Percentiles rank a stretch among this genome's conserved stretches.
These are phyloP conservation scores for Semibalanus balanoides DNA, from an alignment of 1,140 invertebrate genomes.

Conservation along the genomic window DNA sequence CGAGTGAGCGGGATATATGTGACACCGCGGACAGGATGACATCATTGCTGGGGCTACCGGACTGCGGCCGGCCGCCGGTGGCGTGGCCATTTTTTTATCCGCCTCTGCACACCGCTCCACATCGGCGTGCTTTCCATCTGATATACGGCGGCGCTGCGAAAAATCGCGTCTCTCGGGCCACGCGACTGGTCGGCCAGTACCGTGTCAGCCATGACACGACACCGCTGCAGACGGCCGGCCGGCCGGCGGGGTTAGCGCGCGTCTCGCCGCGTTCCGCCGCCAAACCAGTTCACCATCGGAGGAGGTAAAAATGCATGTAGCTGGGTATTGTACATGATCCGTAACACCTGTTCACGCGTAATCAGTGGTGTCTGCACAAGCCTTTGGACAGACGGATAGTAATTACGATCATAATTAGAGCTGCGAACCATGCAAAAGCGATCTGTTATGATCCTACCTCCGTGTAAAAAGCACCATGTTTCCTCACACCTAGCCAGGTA, in stretches of 20 bases:
- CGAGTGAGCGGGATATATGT: neutral
- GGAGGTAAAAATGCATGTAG: neutral
- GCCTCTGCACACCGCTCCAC: too few species aligned
- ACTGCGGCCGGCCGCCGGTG: neutral
- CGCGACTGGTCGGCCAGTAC: neutral
- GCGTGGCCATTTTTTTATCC: neutral
- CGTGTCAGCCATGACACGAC: too few species aligned
- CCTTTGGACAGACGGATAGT: neutral
- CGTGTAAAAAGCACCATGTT: neutral
- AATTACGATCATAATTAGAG: neutral
- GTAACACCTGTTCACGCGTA: neutral
- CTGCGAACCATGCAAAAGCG: neutral
- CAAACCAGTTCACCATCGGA: neutral
- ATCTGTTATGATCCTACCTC: neutral
- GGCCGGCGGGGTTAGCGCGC: too few species aligned
- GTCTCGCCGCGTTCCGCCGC: too few species aligned
- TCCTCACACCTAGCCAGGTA: neutral
- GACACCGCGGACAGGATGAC: neutral
- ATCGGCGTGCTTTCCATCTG: neutral
- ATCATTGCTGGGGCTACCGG: neutral
- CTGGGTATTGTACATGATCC: neutral
- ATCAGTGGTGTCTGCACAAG: neutral
- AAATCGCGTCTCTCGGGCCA: neutral
- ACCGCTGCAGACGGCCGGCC: too few species aligned
- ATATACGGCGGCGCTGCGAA: neutral